These are phyloP conservation scores for Drosophila ficusphila DNA, from an alignment of 1,140 invertebrate species.

Conservation along the genomic window DNA sequence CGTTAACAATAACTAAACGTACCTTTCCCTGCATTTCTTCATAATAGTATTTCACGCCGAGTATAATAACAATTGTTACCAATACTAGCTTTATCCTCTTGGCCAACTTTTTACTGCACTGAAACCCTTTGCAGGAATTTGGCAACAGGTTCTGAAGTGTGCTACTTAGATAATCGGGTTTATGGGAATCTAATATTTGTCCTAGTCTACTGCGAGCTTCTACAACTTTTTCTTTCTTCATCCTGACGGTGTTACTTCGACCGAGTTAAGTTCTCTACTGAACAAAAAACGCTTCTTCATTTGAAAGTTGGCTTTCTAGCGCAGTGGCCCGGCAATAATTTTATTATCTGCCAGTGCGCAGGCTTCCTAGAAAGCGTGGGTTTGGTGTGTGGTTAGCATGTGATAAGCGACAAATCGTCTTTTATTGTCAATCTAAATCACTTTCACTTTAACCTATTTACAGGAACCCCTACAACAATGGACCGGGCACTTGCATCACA, in stretches of 20 bases:
- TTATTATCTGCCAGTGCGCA: constrained; percentile 70
- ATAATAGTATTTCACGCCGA: constrained; percentile 41
- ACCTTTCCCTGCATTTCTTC: constrained; percentile 58
- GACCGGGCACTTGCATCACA: constrained; percentile 93
- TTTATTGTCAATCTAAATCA: constrained; percentile 52
- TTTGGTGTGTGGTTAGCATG: constrained; percentile 50
- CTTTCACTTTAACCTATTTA: constrained; percentile 40
- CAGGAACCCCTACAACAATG: constrained; percentile 84
- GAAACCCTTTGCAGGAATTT: not conserved
- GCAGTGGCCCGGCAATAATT: constrained; percentile 72
- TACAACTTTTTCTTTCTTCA: constrained; percentile 25
- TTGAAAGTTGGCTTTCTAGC: constrained; percentile 10
- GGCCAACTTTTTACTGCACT: not conserved
- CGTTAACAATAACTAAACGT: not conserved
- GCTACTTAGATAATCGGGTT: not conserved
- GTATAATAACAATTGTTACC: constrained; percentile 3
- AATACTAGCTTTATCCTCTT: constrained; percentile 22
- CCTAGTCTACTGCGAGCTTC: constrained; percentile 32
- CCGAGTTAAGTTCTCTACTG: constrained; percentile 37
- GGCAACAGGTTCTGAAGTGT: constrained; percentile 21
- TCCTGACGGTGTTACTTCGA: constrained; percentile 39
- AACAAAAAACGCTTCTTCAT: constrained; percentile 1
- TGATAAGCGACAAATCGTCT: constrained; percentile 70
- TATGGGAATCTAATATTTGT: constrained; percentile 42
- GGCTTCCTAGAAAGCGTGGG: constrained; percentile 9